phyloP scores from a whole-genome alignment of 1,140 invertebrate genomes.

The Penaeus chinensis region DNA sequence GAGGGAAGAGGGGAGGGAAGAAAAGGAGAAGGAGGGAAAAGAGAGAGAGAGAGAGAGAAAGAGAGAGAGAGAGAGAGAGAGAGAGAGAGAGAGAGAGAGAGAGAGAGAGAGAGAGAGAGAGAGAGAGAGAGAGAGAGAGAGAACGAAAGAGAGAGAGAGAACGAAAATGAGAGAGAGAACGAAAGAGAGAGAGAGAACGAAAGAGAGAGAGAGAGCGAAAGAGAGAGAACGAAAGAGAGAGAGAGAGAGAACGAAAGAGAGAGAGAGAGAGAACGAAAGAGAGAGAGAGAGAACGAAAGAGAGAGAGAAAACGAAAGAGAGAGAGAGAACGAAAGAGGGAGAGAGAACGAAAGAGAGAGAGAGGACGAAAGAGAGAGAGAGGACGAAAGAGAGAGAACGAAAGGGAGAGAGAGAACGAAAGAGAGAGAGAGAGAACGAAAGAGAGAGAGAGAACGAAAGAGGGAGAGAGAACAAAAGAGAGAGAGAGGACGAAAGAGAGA shows the following conservation, averaged over 20 bases:
- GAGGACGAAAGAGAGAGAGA: too few species aligned
- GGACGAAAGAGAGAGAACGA: too few species aligned
- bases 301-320: too few species aligned
- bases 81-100: slow-evolving; percentile 21
- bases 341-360: too few species aligned
- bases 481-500: neutral
- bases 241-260: neutral
- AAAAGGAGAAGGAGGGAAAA: neutral
- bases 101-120: slow-evolving; percentile 27
- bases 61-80: neutral
- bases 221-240: neutral
- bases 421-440: too few species aligned
- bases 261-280: too few species aligned
- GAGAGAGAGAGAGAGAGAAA: neutral
- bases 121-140: slow-evolving; percentile 32
- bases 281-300: too few species aligned
- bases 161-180: slow-evolving; percentile 26
- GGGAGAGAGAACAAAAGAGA: neutral
- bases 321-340: too few species aligned
- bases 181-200: neutral
- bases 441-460: neutral
- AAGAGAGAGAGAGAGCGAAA: too few species aligned
- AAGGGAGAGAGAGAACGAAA: too few species aligned
- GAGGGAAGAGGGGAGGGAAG: neutral
- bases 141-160: slow-evolving; percentile 31